Percentiles rank a stretch among this genome's conserved stretches.
Conservation (phyloP, 2,888 invertebrate genomes). For the Dynastes maya region DNA sequence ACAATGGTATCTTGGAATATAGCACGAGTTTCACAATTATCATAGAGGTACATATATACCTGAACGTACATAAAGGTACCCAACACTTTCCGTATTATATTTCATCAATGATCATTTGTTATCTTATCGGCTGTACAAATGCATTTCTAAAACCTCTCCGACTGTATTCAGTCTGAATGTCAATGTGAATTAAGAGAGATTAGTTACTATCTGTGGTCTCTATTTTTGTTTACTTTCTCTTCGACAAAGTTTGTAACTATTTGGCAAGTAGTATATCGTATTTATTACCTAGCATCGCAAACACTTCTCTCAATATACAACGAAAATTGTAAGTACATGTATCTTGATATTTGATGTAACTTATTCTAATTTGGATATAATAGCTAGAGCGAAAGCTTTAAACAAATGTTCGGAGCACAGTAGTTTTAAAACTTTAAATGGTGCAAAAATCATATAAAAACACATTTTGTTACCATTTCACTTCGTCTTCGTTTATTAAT, state of each 20-base stretch:
- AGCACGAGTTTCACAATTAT: conserved; percentile 30
- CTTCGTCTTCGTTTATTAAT: too few relatives aligned
- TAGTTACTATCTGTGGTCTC: conserved; percentile 37
- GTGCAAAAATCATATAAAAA: too few relatives aligned
- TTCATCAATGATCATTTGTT: conserved; percentile 48
- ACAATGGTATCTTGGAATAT: conserved; percentile 39
- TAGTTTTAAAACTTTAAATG: too few relatives aligned
- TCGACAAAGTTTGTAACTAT: conserved; percentile 18
- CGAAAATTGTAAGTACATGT: conserved; percentile 28
- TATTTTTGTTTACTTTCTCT: conserved; percentile 41
- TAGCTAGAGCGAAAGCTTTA: too few relatives aligned
- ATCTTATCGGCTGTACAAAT: conserved; percentile 45
- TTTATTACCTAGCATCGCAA: conserved; percentile 8
- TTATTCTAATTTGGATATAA: too few relatives aligned
- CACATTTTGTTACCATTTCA: too few relatives aligned
- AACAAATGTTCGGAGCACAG: too few relatives aligned
- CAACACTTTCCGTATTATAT: conserved; percentile 46
- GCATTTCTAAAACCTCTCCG: conserved; percentile 41
- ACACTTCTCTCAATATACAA: neutral
- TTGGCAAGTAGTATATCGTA: conserved; percentile 28
- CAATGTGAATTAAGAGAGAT: conserved; percentile 32
- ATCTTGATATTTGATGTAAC: too few relatives aligned
- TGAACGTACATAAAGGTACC: conserved; percentile 25
- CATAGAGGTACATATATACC: neutral
- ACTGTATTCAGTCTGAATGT: conserved; percentile 42